Base-by-base conservation (phyloP, 2,888 invertebrate species). In the Euspilapteryx auroguttella region DNA sequence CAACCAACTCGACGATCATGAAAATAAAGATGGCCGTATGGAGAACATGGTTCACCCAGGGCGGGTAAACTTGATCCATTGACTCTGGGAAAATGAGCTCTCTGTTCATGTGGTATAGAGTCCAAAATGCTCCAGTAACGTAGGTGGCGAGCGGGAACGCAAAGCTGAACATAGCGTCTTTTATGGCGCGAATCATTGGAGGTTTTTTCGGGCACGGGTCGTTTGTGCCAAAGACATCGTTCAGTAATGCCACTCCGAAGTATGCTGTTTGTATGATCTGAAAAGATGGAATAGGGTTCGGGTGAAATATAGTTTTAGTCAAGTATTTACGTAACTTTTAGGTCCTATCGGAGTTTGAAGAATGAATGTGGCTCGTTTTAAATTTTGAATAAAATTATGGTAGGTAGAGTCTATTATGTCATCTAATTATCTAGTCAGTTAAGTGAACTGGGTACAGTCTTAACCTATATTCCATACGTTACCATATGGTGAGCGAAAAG, bases 101-200 rank as follows among this genome's bases (percentile, higher is more conserved):
- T 34, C 93, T 84, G 55, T 96, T 88, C 20, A 93, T 78, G 13
- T 80, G 69, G 71, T 89, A 94, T 12, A 96, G 61, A 0, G 78
- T 68, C 96, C 96, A 96, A 57, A 95, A 96, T 3, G 87, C 82
- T 0, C 83, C 40, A n/a, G 87, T 85, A 2, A 95, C 95, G 66
- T 87, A 89, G 56, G 87, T 65, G 3, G 89, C 85, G 2, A 87
- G 47, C 0, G 90, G 87, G 40, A 90, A 89, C 10, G 86, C 85
- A 32, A 89, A 53, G 15, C 83, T 65, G 51, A 86, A 81, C 3
- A 85, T 37, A 28, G 68, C 71, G 47, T 87, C 86, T 50, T 87
- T 86, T 21, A 86, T 39, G 48, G 66, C 79, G 28, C 87, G 78
- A 27, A 88, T 77, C 12, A 86, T 64, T 2, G 64, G 39, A 6